Conservation (phyloP, 1,140 invertebrate genomes). For the Drosophila watanabei region DNA sequence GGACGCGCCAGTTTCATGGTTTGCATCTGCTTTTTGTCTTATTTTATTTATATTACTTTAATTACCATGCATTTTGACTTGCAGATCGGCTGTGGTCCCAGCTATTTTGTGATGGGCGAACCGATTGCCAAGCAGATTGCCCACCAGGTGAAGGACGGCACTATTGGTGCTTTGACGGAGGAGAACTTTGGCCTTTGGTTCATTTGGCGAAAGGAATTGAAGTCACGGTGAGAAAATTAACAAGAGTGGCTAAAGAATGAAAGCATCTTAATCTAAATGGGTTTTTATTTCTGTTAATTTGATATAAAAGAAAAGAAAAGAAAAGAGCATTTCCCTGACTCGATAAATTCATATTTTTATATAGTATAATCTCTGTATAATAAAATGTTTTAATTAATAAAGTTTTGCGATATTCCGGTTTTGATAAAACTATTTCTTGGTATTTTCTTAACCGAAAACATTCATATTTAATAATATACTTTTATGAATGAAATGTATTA, state of each 20-base stretch:
- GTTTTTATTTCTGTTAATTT: too few species aligned
- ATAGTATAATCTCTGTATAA: too few species aligned
- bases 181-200: slow-evolving; percentile 81
- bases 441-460: too few species aligned
- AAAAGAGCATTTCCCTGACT: too few species aligned
- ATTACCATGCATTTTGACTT: neutral
- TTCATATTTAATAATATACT: too few species aligned
- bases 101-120: slow-evolving; percentile 72
- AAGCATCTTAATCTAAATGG: too few species aligned
- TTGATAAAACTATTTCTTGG: too few species aligned
- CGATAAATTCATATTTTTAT: too few species aligned
- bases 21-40: neutral
- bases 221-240: slow-evolving; percentile 48
- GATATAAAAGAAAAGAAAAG: too few species aligned
- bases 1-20: slow-evolving; percentile 83
- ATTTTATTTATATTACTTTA: neutral
- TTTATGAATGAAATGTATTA: neutral
- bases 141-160: slow-evolving; percentile 81
- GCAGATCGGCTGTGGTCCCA: slow-evolving; percentile 80
- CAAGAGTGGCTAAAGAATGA: neutral
- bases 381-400: too few species aligned
- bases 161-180: slow-evolving; percentile 73
- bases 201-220: slow-evolving; percentile 82
- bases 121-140: slow-evolving; percentile 81
- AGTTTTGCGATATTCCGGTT: too few species aligned